Base-by-base conservation (phyloP, 2,888 invertebrate species). In the Trachelus stipa region DNA sequence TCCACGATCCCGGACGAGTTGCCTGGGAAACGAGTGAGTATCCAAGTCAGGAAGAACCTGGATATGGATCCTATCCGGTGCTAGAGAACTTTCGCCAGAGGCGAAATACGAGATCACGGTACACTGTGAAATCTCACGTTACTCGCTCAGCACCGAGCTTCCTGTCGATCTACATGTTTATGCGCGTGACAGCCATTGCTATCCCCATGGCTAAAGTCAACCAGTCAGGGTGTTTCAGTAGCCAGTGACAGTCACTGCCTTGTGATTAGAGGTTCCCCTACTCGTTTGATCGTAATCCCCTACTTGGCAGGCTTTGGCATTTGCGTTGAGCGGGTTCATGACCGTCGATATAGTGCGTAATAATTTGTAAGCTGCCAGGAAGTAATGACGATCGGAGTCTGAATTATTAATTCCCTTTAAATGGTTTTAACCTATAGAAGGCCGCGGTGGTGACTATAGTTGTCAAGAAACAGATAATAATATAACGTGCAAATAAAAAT, bases 11-110 rank as follows among this genome's bases (percentile, higher is more conserved):
- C 90, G 33, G 90, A 91, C 34, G 92, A 92, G 79, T 82, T 89
- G 74, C 92, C 92, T 76, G 91, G 91, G 40, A 90, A 92, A 86
- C 86, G 92, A 87, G 92, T 92, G 80, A 89, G 91, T 86, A 56
- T 56, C 23, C 56, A 56, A 56, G 56, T 56, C 56, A 56, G 56
- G 56, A 56, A 56, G 56, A 56, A 2, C 56, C 56, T 56, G 56
- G 56, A 23, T 56, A 56, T 56, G 23, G 56, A 56, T 56, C 56
- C 56, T 23, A 56, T 56, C 56, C 56, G 56, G 23, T 15, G 56
- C 56, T 23, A 23, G 56, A 56, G 56, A 56, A 56, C 90, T 0
- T 89, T 91, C 68, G 93, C 93, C 56, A 56, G 56, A 56, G 56
- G 23, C 56, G 56, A 56, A 56, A 56, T 56, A 56, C 56, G 56